Conservation (phyloP, 2,797 vertebrate species). For the Enoplosus armatus region DNA sequence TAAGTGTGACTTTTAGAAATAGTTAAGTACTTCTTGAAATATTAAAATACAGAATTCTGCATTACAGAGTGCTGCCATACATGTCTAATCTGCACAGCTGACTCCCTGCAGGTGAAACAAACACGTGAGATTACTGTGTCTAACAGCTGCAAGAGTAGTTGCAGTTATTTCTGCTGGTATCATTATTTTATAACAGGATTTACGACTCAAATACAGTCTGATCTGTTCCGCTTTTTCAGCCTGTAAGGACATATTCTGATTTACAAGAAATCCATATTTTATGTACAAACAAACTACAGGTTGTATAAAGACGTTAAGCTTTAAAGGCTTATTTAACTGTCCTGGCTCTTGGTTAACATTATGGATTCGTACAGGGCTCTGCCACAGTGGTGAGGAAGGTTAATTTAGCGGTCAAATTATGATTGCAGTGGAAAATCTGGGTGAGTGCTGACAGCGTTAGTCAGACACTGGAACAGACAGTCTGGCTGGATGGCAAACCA, state of each 20-base stretch:
- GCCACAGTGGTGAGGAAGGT: not conserved
- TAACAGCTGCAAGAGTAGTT: not conserved
- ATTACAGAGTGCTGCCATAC: not conserved
- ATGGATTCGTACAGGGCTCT: not conserved
- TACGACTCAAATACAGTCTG: not conserved
- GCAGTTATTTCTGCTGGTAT: not conserved
- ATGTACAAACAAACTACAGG: not conserved
- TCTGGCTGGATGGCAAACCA: slow-evolving; percentile 31
- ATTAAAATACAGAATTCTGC: not conserved
- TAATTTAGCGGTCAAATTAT: slow-evolving; percentile 26
- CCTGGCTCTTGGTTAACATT: not conserved
- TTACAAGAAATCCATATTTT: not conserved
- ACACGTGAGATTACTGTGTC: not conserved
- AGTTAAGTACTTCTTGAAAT: not conserved
- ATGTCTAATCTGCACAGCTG: not conserved
- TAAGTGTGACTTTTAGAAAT: not conserved
- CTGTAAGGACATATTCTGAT: not conserved
- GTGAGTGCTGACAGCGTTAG: slow-evolving; percentile 30
- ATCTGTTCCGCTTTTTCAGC: not conserved
- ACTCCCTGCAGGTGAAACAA: not conserved
- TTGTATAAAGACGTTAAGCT: not conserved
- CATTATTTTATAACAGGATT: not conserved
- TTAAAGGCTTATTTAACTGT: not conserved
- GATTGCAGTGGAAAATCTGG: slow-evolving; percentile 42
- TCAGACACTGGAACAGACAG: slow-evolving; percentile 42